Base-by-base conservation (phyloP, 2,888 invertebrate species). In the Thecocarcelia acutangulata region DNA sequence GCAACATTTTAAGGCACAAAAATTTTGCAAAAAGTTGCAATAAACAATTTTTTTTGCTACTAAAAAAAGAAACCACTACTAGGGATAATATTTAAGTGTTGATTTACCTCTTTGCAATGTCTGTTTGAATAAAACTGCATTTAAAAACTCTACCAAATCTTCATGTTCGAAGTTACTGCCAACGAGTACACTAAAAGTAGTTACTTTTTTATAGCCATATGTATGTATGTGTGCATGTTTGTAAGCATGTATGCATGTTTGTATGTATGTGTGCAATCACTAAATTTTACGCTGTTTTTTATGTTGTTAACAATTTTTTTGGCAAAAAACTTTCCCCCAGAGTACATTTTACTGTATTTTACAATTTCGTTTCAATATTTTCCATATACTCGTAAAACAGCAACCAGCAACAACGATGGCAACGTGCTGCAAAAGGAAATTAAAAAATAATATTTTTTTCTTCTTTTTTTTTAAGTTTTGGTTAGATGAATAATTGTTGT, bases 101-200 rank as follows among this genome's bases (percentile, higher is more conserved):
- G 33, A 11, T 54, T 58, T n/a, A 13, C 19, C 24, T 40, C 58
- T 24, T 70, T 70, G 17, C 24, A 12, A 28, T 40, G 13, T 13
- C 70, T 70, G 17, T 1, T 9, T 21, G 3, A 3, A 6, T 5
- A n/a, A 24, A 54, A 24, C 28, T 17, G 13, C 8, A 44, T 59
- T 28, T 44, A 12, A 52, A 21, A 48, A n/a, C 40, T 40, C n/a
- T 37, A n/a, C 1, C 46, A 58, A 46, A 15, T 70, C 17, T 21
- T 17, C 40, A 58, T 46, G 19, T 56, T 46, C 19, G 33, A n/a
- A 56, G 56, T 56, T 21, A 59, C 24, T 40, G 40, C 13, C 46
- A 70, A n/a, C 28, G 61, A 61, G 17, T 59, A 28, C 13, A 48
- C 59, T 59, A 61, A 59, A 72, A 24, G 11, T 28, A 72, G 61